A percentile compares a stretch with the other conserved stretches of the same genome.
Conservation (phyloP, 2,888 invertebrate genomes). For the Cryptocephalus moraei region DNA sequence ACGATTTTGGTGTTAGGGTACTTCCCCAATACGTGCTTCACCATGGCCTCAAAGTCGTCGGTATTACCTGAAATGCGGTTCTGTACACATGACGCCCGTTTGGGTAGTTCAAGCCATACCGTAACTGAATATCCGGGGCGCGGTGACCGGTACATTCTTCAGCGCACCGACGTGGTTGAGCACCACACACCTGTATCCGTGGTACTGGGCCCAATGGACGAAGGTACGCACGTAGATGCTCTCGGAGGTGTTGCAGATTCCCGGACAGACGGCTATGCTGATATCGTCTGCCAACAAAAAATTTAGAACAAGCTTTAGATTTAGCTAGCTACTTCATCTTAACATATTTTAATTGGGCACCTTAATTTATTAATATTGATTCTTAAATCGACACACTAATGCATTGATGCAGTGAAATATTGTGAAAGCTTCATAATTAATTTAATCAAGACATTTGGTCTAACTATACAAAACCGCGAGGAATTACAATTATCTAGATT, state of each 20-base stretch:
- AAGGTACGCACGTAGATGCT: conserved; percentile 89
- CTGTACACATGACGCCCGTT: background rate
- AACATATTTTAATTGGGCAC: too few relatives aligned
- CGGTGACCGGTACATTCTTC: conserved; percentile 73
- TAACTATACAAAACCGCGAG: too few relatives aligned
- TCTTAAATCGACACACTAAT: too few relatives aligned
- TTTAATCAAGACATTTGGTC: too few relatives aligned
- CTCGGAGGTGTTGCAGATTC: conserved; percentile 91
- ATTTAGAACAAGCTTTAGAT: background rate
- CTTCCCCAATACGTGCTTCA: conserved; percentile 59
- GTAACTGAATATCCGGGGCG: conserved; percentile 83
- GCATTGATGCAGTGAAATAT: too few relatives aligned
- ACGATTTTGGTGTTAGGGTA: conserved; percentile 71
- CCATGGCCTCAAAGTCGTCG: conserved; percentile 78
- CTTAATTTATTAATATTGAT: too few relatives aligned
- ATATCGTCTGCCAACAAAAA: conserved; percentile 72
- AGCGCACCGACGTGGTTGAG: conserved; percentile 90
- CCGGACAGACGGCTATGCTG: conserved; percentile 81
- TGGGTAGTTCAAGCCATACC: conserved; percentile 45
- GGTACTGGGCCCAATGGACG: conserved; percentile 83
- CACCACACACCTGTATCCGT: conserved; percentile 86
- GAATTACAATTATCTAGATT: too few relatives aligned
- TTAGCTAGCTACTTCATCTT: too few relatives aligned
- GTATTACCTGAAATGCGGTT: conserved; percentile 61
- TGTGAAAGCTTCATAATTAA: too few relatives aligned